Base-by-base conservation (phyloP, 2,797 vertebrate species). In the Pipistrellus pipistrellus region DNA sequence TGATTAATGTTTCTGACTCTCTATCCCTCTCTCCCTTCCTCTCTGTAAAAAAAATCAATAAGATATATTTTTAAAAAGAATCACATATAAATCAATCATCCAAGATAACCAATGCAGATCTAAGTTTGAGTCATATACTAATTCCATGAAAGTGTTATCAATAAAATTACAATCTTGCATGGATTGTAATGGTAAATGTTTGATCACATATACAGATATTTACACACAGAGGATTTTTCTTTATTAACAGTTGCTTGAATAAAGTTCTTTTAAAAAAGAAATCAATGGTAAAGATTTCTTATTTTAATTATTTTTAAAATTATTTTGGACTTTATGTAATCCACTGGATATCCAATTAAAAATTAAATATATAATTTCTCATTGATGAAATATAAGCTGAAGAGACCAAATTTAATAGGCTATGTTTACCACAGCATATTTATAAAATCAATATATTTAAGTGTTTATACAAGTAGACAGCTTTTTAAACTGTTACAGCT, bases 311-410 rank as follows among this genome's bases (percentile, higher is more conserved):
- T 41, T 17, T 17, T 55, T 18, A 62, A 53, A 62, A n/a, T 73
- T 91, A 41, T 73, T 92, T 87, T 84, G 44, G 18, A 64, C 5
- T 90, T 92, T 27, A 71, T 25, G 18, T 11, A 85, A 82, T 44
- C 25, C 17, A 80, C n/a, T 69, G 23, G 25, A 18, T 48, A 87
- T 20, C 8, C 20, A 62, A n/a, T 82, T 84, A 14, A 85, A 62
- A 93, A 25, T 64, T 3, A 95, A 90, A 94, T n/a, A 20, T 21
- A 55, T 78, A 64, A 44, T 53, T 86, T 20, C 21, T 72, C 46
- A 95, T 30, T 90, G 13, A 72, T 41, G 12, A 93, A 95, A 73
- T 44, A 85, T 14, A 82, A 76, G 53, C 18, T 72, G 17, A 91
- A 64, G 21, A 55, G 38, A 72, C 2, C 14, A 51, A 68, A 80